Percentiles rank a stretch among this genome's conserved stretches.
These are phyloP conservation scores for Indri indri DNA, from an alignment of 2,113 vertebrate genomes.

Conservation along the genomic window DNA sequence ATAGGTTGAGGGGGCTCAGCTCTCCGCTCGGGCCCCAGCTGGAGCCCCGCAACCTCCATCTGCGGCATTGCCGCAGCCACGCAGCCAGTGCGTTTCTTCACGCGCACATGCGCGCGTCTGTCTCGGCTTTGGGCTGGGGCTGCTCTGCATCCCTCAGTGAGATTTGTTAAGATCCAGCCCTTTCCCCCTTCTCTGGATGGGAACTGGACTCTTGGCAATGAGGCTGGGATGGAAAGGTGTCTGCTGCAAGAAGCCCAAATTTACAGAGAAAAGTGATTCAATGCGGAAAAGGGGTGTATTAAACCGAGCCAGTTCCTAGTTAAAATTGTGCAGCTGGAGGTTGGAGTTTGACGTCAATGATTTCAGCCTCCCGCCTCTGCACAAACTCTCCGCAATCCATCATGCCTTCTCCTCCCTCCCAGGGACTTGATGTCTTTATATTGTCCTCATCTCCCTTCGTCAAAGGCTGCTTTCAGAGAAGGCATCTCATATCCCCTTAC, in stretches of 20 bases:
- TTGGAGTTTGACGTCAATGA: slow-evolving; percentile 59
- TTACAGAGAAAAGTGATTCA: slow-evolving; percentile 46
- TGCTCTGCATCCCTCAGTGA: background rate
- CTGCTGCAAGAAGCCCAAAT: slow-evolving; percentile 65
- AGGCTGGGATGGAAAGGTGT: slow-evolving; percentile 55
- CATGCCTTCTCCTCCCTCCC: background rate
- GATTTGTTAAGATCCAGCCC: background rate
- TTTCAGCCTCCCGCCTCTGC: slow-evolving; percentile 3
- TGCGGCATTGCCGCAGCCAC: background rate
- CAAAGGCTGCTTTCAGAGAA: slow-evolving; percentile 10
- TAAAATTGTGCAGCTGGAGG: background rate
- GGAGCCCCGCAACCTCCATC: background rate
- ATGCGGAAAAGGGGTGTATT: slow-evolving; percentile 41
- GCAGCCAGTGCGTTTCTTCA: background rate
- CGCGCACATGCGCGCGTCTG: background rate
- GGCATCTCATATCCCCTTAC: background rate
- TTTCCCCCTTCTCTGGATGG: slow-evolving; percentile 31
- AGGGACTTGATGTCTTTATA: background rate
- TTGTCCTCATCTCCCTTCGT: background rate
- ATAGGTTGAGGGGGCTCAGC: background rate
- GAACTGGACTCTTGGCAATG: slow-evolving; percentile 38
- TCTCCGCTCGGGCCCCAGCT: background rate
- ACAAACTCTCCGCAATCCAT: background rate
- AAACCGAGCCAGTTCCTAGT: slow-evolving; percentile 19
- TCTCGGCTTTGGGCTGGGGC: background rate